Percentiles rank a stretch among this genome's conserved stretches.
Evolutionary conservation across 2,888 invertebrate species (phyloP).

Genomic region (Lottia gigantea): DNA sequence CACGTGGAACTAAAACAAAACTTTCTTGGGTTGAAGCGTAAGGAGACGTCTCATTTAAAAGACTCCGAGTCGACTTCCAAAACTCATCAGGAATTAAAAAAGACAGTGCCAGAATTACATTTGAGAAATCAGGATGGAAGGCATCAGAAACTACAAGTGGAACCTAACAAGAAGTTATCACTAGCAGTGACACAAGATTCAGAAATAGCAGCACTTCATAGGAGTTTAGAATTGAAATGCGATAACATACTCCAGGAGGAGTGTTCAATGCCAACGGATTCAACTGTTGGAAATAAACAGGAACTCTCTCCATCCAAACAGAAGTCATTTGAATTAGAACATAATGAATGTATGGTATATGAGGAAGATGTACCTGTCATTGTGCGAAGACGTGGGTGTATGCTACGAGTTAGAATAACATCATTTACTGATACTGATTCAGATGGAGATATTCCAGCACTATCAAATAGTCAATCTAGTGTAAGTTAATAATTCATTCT

Average conservation of each 20-base stretch:
- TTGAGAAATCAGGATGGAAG: too few species aligned
- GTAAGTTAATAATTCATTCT: not conserved
- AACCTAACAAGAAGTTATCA: too few species aligned
- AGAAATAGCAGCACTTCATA: not conserved
- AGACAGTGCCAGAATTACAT: too few species aligned
- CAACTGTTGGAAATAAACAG: not conserved
- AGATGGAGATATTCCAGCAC: constrained; percentile 20
- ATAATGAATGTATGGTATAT: constrained; percentile 51
- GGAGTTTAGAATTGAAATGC: not conserved
- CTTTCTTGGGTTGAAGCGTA: too few species aligned
- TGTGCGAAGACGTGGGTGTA: constrained; percentile 60
- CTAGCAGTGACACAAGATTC: too few species aligned
- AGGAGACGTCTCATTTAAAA: too few species aligned
- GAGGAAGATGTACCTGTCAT: constrained; percentile 65
- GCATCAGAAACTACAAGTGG: too few species aligned
- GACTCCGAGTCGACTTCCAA: too few species aligned
- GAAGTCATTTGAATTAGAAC: constrained; percentile 24
- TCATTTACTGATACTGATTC: constrained; percentile 49
- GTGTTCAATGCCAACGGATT: not conserved
- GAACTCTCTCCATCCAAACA: constrained; percentile 7
- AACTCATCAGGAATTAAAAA: too few species aligned
- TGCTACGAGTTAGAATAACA: constrained; percentile 59
- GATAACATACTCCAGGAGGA: not conserved
- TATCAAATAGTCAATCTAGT: not conserved
- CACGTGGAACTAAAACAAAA: too few species aligned